phyloP scores from a whole-genome alignment of 2,113 vertebrate species.

The Cyprinodon brontotheroides region DNA sequence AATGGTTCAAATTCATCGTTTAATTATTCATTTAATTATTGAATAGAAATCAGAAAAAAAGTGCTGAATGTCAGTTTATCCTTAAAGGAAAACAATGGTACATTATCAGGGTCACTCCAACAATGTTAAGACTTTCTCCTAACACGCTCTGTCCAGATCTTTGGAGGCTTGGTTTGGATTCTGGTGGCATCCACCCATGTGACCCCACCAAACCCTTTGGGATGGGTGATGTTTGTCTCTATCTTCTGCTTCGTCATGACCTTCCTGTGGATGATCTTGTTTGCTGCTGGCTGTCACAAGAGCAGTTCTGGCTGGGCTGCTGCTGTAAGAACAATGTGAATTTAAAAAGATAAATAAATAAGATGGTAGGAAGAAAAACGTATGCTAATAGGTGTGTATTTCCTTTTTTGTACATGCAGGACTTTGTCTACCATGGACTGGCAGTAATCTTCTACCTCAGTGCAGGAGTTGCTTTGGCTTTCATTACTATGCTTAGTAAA shows the following conservation, averaged over 20 bases:
- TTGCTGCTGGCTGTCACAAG: conserved; percentile 69
- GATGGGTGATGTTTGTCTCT: conserved; percentile 87
- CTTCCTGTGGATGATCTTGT: conserved; percentile 78
- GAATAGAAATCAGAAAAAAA: too few relatives aligned
- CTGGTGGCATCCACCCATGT: conserved; percentile 81
- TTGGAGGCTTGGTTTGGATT: conserved; percentile 85
- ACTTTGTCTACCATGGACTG: conserved; percentile 77
- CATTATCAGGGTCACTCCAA: not conserved
- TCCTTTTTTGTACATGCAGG: conserved; percentile 64
- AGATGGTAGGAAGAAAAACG: not conserved
- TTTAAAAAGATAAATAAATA: rapidly evolving
- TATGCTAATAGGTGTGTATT: not conserved
- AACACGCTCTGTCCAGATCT: conserved; percentile 68
- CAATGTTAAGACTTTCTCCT: not conserved
- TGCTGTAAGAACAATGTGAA: conserved; percentile 71
- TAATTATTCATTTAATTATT: too few relatives aligned
- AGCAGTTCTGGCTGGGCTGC: conserved; percentile 74
- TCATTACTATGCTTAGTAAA: not conserved
- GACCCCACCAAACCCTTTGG: conserved; percentile 58
- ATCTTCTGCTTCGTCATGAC: conserved; percentile 85
- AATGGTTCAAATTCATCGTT: not conserved
- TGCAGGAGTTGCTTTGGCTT: conserved; percentile 78
- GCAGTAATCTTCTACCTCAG: conserved; percentile 85
- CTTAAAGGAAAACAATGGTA: not conserved
- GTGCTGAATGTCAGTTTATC: not conserved